These are phyloP conservation scores for Molanna angustata DNA, from an alignment of 2,888 invertebrate species.

Conservation along the genomic window DNA sequence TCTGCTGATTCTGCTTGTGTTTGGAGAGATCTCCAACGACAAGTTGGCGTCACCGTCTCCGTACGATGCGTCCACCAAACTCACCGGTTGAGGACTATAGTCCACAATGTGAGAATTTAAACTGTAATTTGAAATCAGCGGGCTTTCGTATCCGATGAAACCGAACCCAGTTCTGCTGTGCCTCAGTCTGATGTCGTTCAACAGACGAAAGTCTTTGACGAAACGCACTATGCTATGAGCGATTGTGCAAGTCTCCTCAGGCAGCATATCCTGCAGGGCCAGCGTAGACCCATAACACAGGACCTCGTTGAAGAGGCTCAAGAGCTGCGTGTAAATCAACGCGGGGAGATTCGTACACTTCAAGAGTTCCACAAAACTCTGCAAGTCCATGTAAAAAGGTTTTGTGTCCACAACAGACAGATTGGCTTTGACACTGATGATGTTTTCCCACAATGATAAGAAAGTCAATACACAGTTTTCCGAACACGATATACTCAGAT, in stretches of 20 bases:
- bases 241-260: slow-evolving; percentile 83
- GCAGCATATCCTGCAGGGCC: slow-evolving; percentile 81
- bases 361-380: slow-evolving; percentile 72
- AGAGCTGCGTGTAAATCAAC: slow-evolving; percentile 79
- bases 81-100: slow-evolving; percentile 42
- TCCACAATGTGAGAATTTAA: slow-evolving; percentile 42
- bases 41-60: slow-evolving; percentile 34
- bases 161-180: slow-evolving; percentile 50
- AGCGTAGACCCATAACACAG: slow-evolving; percentile 88
- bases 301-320: slow-evolving; percentile 86
- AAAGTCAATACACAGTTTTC: slow-evolving; percentile 78
- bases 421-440: slow-evolving; percentile 88
- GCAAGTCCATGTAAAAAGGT: slow-evolving; percentile 81
- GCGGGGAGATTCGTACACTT: slow-evolving; percentile 71
- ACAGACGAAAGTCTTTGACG: slow-evolving; percentile 78
- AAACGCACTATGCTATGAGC: slow-evolving; percentile 84
- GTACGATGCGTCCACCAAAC: slow-evolving; percentile 50
- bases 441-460: slow-evolving; percentile 83
- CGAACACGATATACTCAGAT: slow-evolving; percentile 57
- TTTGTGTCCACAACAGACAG: slow-evolving; percentile 86
- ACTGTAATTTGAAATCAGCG: slow-evolving; percentile 44
- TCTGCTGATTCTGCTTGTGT: neutral
- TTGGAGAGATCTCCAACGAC: neutral
- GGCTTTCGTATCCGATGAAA: slow-evolving; percentile 49
- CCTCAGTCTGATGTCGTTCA: slow-evolving; percentile 56